Evolutionary conservation across 2,888 invertebrate species (phyloP), one percentile per base, ranked within the genome.

Genomic region (Nomada fabriciana): DNA sequence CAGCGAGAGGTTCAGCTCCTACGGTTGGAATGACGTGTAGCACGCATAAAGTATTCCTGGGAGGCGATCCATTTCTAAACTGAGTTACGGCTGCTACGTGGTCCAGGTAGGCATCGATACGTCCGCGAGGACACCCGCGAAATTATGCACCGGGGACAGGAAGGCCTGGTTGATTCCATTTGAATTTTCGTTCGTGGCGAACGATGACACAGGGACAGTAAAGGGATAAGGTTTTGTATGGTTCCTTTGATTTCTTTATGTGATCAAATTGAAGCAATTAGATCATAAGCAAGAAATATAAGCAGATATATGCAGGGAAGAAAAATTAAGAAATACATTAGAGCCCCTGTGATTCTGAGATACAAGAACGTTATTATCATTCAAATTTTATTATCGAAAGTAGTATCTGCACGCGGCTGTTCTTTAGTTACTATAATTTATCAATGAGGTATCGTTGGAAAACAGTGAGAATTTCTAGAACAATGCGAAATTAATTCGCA

Each of bases 11-110:
- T 23, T 57, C 20, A 53, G 65, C 69, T 60, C 59, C 61, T 57
- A 43, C 72, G 74, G 55, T 52, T 65, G 68, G 82, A 76, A 84
- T 89, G 89, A 88, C 80, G 84, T 84, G 86, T 80, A 89, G 87
- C 88, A 90, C 91, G 92, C 92, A 92, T 93, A 93, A 93, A 92
- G 92, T 92, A 93, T 93, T 93, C 91, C 89, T 90, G 77, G 80
- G 89, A 89, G 91, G 90, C 91, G 91, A 92, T 92, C 91, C 91
- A 80, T 90, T 88, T 82, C 83, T 89, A 93, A 93, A 93, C 90
- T 92, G 91, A 93, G 91, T 93, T 93, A 93, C 92, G 89, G 85
- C 82, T 75, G 85, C 88, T 92, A 91, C 91, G 92, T 92, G 92
- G 88, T 88, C 86, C 89, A 84, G 74, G 80, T 84, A 82, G 78